Percentiles rank a stretch among this genome's conserved stretches.
These are phyloP conservation scores for Vombatus ursinus DNA, from an alignment of 2,113 vertebrate genomes.

Conservation along the genomic window DNA sequence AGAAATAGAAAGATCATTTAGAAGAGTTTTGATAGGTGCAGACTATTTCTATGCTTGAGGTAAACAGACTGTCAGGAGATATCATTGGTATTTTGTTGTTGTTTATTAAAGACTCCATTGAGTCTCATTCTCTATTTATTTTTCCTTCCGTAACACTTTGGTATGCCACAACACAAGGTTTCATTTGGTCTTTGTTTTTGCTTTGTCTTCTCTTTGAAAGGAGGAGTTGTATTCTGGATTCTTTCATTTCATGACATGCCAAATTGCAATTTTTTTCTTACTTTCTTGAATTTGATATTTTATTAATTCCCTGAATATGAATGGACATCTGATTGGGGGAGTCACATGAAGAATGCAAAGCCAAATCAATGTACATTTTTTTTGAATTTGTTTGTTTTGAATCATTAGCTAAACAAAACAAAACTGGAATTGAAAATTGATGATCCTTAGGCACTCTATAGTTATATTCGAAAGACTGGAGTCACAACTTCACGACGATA, in stretches of 20 bases:
- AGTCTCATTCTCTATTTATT: constrained; percentile 44
- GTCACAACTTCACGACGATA: constrained; percentile 15
- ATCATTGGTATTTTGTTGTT: constrained; percentile 65
- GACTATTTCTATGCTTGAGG: constrained; percentile 19
- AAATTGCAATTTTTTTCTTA: constrained; percentile 50
- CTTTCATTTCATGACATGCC: constrained; percentile 59
- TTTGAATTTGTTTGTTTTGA: constrained; percentile 3
- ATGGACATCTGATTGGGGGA: neutral
- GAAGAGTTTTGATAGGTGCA: constrained; percentile 61
- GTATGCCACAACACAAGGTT: constrained; percentile 20
- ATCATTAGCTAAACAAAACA: neutral
- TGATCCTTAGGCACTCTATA: constrained; percentile 23
- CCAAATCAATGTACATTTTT: neutral
- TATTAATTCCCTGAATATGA: constrained; percentile 50
- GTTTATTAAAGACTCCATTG: constrained; percentile 67
- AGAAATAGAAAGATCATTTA: constrained; percentile 44
- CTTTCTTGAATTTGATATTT: constrained; percentile 62
- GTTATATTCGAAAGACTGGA: constrained; percentile 37
- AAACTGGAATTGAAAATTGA: neutral
- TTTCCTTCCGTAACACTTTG: constrained; percentile 60
- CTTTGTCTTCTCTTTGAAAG: constrained; percentile 43
- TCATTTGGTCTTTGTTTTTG: constrained; percentile 44
- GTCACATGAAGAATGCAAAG: constrained; percentile 9
- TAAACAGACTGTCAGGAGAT: constrained; percentile 54
- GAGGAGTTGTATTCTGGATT: constrained; percentile 14